Base-by-base conservation (phyloP, 2,113 vertebrate species). In the Seriola rivoliana region DNA sequence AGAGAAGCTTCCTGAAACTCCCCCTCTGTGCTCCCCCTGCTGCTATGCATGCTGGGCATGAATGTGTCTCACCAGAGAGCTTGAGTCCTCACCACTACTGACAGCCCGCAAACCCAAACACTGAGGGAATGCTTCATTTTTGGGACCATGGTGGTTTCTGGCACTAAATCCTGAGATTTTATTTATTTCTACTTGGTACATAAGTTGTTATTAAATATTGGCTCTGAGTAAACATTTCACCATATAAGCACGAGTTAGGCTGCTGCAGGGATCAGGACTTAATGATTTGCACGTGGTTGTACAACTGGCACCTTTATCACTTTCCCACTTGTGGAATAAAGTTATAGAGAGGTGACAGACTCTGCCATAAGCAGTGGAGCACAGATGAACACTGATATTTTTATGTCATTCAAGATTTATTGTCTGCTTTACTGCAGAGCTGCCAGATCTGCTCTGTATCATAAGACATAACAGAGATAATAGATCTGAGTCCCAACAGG, bases 161-260 rank as follows among this genome's bases (percentile, higher is more conserved):
- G 67, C 81, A 65, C 50, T 67, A 72, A 81, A 86, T 58, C 55
- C 55, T 80, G 32, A 83, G 55, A 85, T 88, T 80, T 73, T 82
- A 89, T 90, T 84, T 82, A 87, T 89, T 90, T 91, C 57, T 76
- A 42, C 80, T 86, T 70, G 71, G 73, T 84, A 5, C 75, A 85
- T 70, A 88, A 82, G 67, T 82, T 86, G 69, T 84, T 57, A 88
- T 92, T 86, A 91, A 78, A 88, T 75, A 67, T 84, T 91, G 88
- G 82, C 64, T 70, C 44, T 74, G 71, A 75, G 78, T 58, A 87
- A 89, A 84, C 81, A 78, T 34, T 55, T 80, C 29, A 85, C 80
- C 87, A 46, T 85, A 87, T 59, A 13, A 50, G 78, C 83, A 34
- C 29, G 78, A 78, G 77, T 74, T 52, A 16, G 63, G 60, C 75